Conservation (phyloP, 1,140 invertebrate species). For the Platyura marginata region DNA sequence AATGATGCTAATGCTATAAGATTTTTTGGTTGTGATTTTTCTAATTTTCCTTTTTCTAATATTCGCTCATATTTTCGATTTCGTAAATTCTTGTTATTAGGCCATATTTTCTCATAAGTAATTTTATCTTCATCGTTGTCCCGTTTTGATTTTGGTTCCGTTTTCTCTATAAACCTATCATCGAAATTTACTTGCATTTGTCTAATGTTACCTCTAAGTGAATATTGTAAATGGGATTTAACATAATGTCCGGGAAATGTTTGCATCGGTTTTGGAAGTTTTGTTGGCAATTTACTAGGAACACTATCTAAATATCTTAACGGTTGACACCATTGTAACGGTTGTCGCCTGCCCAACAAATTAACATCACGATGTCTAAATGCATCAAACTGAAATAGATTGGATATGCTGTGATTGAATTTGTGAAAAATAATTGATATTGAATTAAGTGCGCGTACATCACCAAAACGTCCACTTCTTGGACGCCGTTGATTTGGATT, state of each 20-base stretch:
- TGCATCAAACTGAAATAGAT: background rate
- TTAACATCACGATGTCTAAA: background rate
- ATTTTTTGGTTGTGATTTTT: conserved; percentile 17
- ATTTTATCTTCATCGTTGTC: background rate
- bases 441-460: no score
- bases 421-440: background rate
- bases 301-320: background rate
- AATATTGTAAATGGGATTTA: background rate
- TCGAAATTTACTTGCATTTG: background rate
- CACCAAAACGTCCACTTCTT: conserved; percentile 12
- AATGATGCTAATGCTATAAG: conserved; percentile 48
- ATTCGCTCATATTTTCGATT: conserved; percentile 25
- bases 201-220: background rate
- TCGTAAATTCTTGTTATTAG: background rate
- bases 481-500: conserved; percentile 23
- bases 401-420: background rate
- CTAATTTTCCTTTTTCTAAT: conserved; percentile 27
- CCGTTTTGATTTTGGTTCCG: conserved; percentile 9
- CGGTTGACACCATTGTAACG: conserved; percentile 3
- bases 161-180: background rate
- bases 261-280: background rate
- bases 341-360: background rate
- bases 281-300: no score
- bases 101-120: background rate
- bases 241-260: conserved; percentile 1